Evolutionary conservation across 2,797 vertebrate genomes (phyloP), one percentile per base, ranked within the genome.

Genomic region (Rhynchotus rufescens): DNA sequence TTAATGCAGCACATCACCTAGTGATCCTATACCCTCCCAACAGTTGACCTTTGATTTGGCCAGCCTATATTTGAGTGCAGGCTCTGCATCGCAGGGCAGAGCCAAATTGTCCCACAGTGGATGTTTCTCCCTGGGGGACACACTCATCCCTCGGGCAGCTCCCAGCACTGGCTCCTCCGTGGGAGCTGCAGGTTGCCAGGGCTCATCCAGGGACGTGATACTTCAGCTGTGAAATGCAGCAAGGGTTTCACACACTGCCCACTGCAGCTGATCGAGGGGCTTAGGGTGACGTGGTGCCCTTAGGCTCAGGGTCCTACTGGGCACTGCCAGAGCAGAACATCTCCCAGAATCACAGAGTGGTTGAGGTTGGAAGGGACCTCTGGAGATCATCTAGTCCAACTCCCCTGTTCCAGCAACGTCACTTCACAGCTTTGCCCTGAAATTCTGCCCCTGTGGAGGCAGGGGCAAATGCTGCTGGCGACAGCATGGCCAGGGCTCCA

Each of bases 111-210:
- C 45, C 26, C 71, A 12, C 57, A 23, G 45, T 28, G 52, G 36
- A 13, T 86, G 5, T 5, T 82, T 73, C 88, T 72, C 22, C 22
- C 7, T 14, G 66, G 45, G 30, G 30, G 14, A 49, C 23, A 45
- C 86, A 54, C 30, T 71, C 22, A 28, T 38, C 38, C 59, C 30
- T 20, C 14, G 38, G 36, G 38, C 60, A 82, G 15, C 26, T 19
- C 68, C 57, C 60, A 3, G 0, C 32, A 22, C 34, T 60, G 40
- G 4, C 62, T 61, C 32, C n/a, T 36, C 40, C 19, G 6, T 17
- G 2, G 21, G 76, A 25, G 20, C 72, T 32, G 30, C 61, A 52
- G 49, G 19, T 68, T 0, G 0, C 6, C 2, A 47, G 32, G 44
- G 73, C 59, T 89, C 36, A 87, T 68, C 49, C 66, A 8, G 2